Evolutionary conservation across 2,888 invertebrate genomes (phyloP).

Genomic region (Heliconius ismenius): DNA sequence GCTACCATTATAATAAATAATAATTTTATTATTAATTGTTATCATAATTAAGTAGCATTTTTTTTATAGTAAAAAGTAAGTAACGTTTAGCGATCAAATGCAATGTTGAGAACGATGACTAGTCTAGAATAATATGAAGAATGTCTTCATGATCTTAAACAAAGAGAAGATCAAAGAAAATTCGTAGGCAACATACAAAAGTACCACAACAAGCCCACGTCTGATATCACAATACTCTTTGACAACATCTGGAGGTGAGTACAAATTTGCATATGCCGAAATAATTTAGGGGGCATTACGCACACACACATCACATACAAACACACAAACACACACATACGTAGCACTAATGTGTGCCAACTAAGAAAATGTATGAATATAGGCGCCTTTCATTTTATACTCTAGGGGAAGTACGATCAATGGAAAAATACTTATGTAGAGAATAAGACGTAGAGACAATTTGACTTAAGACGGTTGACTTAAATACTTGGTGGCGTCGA

Average conservation of each 20-base stretch:
- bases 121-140: not conserved
- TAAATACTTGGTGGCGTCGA: not conserved
- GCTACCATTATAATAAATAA: no score
- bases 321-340: slow-evolving; percentile 55
- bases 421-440: slow-evolving; percentile 41
- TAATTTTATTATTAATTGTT: no score
- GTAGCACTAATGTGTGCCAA: slow-evolving; percentile 70
- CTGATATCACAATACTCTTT: slow-evolving; percentile 52
- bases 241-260: slow-evolving; percentile 74
- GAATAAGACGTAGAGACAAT: slow-evolving; percentile 30
- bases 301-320: slow-evolving; percentile 52
- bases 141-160: not conserved
- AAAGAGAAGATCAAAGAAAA: not conserved
- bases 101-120: not conserved
- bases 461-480: slow-evolving; percentile 25
- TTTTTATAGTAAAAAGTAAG: no score
- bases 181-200: not conserved
- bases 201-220: not conserved
- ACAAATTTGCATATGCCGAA: slow-evolving; percentile 82
- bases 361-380: slow-evolving; percentile 54
- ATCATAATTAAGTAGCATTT: no score
- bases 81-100: not conserved
- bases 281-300: slow-evolving; percentile 79
- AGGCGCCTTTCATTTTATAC: slow-evolving; percentile 29
- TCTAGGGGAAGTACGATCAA: slow-evolving; percentile 46